A percentile compares a stretch with the other conserved stretches of the same genome.
Evolutionary conservation across 2,888 invertebrate genomes (phyloP).

Genomic region (Trissonchulus sp.): DNA sequence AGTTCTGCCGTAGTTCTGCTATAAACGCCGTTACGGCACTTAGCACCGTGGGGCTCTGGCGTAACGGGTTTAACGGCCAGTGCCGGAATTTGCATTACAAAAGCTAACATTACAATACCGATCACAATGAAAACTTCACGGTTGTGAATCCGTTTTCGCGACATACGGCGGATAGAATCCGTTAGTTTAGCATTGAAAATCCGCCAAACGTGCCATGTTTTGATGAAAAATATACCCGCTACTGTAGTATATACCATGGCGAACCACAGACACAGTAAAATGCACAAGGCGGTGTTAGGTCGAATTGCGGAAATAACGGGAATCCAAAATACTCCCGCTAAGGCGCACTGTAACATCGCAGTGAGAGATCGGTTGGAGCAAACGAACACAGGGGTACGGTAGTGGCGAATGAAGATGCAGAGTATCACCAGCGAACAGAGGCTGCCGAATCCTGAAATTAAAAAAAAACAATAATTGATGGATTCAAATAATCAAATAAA

Average conservation of each 20-base stretch:
- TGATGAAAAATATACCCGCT: background rate
- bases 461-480: too few relatives aligned
- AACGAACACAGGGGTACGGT: conserved; percentile 26
- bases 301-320: conserved; percentile 16
- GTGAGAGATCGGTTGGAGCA: conserved; percentile 23
- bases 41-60: background rate
- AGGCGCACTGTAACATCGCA: conserved; percentile 1
- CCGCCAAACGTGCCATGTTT: conserved; percentile 9
- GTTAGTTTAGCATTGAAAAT: conserved; percentile 9
- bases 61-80: background rate
- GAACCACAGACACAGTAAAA: background rate
- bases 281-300: conserved; percentile 18
- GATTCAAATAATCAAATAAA: too few relatives aligned
- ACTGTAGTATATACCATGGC: conserved; percentile 2
- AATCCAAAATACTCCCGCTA: conserved; percentile 3
- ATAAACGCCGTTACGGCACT: background rate
- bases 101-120: background rate
- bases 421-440: background rate
- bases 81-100: background rate
- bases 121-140: background rate
- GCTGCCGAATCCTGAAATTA: too few relatives aligned
- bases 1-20: background rate
- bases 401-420: conserved; percentile 17
- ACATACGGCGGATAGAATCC: background rate
- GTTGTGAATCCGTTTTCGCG: background rate